Evolutionary conservation across 2,888 invertebrate species (phyloP), one percentile per base, ranked within the genome.

Genomic region (Caenorhabditis zanzibari): DNA sequence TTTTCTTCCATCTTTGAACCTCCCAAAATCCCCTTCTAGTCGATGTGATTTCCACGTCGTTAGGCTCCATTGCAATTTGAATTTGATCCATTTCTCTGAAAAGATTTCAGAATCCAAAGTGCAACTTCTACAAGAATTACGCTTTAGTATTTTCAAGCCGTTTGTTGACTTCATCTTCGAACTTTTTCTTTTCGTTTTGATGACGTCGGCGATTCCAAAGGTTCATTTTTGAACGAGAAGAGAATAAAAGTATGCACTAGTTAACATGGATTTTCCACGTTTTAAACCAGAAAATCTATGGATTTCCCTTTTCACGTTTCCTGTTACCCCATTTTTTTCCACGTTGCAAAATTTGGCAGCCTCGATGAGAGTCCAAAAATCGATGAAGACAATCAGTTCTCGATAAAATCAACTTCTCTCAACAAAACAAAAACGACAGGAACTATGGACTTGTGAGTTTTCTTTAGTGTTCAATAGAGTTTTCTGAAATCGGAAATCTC

Each of bases 31-130:
- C 49, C 0, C 63, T 47, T 2, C 24, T 44, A 12, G 24, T 19
- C 12, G 71, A 63, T n/a, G 44, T 63, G 22, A 77, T 69, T 26
- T 77, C 69, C 19, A 77, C 56, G 41, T 77, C 77, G 22, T 44
- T 63, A 0, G 77, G 77, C 44, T 71, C 69, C 0, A 56, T 63
- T 1, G 28, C 52, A 0, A 77, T 28, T n/a, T 14, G 6, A 24
- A 77, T 71, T 7, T n/a, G n/a, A 22, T 35, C 59, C 22, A 63
- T 54, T 47, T 77, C 77, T 28, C 77, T 77, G 14, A 61, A 22
- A 38, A 61, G n/a, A n/a, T n/a, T 9, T 19, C 0, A 10, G 19
- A 1, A 26, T 1, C 12, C 2, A 12, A 12, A 38, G 2, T 10
- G 38, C 5, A 38, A 38, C 12, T 38, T 16, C 2, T 16, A 3